Evolutionary conservation across 92 coral and sea anemone species (phyloP), one percentile per base, ranked within the genome.

Genomic region (Actinernus sp.): DNA sequence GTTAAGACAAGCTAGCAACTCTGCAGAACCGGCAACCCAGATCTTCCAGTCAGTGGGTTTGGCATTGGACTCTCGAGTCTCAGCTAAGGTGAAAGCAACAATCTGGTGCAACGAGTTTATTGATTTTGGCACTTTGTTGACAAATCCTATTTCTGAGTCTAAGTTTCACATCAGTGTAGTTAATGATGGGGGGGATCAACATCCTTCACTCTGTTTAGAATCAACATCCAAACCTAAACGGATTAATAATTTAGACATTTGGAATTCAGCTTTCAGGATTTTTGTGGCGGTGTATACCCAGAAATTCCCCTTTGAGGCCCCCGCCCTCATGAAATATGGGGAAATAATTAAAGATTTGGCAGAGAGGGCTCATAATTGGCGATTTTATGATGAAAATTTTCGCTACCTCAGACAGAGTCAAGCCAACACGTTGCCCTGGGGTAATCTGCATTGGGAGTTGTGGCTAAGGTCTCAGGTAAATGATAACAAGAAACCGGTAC

Each of bases 381-480:
- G 31, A 4, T 78, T 21, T 49, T 68, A 69, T 43, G 85, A 68
- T 27, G 85, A 78, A 32, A 78, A 69, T 33, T 70, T 70, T 60
- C 79, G 79, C 23, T 79, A 34, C 25, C 32, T 79, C 25, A 50
- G 71, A 30, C 79, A 79, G 31, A 61, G 16, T 9, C 20, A 58
- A 4, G 24, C 57, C 31, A 8, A 3, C 0, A 11, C 26, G 17
- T 55, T 24, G 23, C 72, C 73, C 1, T 79, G 86, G 86, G 79
- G 53, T 3, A 37, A 6, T 16, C 37, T 70, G 0, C 86, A 79
- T 18, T 61, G 79, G 72, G 86, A 70, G 45, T 48, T 70, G 58
- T 79, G 86, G 86, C 26, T 79, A 0, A 29, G 72, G 25, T 58
- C 80, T 11, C 80, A 70, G 28, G 49, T 28, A 1, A 34, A 18